A percentile compares a stretch with the other conserved stretches of the same genome.
Conservation (phyloP, 2,113 vertebrate genomes). For the Pyrgilauda ruficollis region DNA sequence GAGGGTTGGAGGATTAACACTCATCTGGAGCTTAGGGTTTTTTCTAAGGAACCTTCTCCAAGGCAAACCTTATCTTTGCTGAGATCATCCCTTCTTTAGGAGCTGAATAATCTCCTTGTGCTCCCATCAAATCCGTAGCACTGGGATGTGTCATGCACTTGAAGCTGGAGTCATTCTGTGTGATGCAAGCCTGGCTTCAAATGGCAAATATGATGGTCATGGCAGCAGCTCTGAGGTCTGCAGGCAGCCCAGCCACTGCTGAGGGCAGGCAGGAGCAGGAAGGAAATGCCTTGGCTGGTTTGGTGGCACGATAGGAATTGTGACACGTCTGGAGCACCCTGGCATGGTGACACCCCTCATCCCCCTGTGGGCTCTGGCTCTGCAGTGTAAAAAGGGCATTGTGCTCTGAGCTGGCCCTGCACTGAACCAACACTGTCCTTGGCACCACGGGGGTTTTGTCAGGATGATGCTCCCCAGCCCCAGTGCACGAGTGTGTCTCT, state of each 20-base stretch:
- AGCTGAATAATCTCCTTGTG: conserved; percentile 7
- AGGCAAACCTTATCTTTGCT: conserved; percentile 43
- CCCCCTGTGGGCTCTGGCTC: background rate
- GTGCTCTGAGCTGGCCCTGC: background rate
- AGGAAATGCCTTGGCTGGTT: background rate
- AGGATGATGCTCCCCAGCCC: background rate
- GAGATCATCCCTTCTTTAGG: conserved; percentile 47
- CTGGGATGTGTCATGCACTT: background rate
- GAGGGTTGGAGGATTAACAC: background rate
- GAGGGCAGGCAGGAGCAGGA: background rate
- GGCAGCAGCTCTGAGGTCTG: background rate
- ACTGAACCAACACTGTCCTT: background rate
- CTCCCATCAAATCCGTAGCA: background rate
- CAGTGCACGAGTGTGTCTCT: accelerated
- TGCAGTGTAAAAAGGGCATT: accelerated
- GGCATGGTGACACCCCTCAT: background rate
- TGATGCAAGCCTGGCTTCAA: background rate
- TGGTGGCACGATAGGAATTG: background rate
- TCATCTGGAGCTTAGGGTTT: conserved; percentile 20
- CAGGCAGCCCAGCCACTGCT: background rate
- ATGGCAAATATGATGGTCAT: background rate
- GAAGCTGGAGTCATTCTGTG: background rate
- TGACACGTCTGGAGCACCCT: background rate
- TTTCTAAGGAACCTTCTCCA: conserved; percentile 6
- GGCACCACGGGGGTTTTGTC: background rate